Conservation (phyloP, 2,888 invertebrate species). For the Meteorus colon region DNA sequence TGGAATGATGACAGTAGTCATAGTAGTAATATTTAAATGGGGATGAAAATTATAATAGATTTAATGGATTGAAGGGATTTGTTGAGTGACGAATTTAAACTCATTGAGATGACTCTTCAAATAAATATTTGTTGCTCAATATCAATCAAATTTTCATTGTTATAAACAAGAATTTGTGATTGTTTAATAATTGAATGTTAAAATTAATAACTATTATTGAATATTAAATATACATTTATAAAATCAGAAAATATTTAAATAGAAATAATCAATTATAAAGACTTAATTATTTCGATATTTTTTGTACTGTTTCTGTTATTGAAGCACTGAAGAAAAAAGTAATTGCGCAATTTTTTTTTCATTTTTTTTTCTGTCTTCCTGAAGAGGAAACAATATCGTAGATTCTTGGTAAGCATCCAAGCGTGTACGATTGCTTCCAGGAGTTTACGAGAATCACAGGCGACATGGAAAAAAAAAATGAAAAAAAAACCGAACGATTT, state of each 20-base stretch:
- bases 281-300: background rate
- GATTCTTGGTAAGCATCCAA: conserved; percentile 33
- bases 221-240: no score
- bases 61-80: no score
- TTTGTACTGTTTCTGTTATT: background rate
- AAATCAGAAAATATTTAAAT: background rate
- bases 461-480: background rate
- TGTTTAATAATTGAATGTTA: no score
- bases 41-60: no score
- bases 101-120: no score
- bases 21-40: no score
- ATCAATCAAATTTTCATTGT: no score
- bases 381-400: conserved; percentile 31
- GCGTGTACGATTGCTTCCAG: conserved; percentile 25
- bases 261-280: background rate
- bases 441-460: conserved; percentile 7
- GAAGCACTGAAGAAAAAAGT: background rate
- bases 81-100: no score
- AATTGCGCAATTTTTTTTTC: background rate
- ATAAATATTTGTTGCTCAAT: no score
- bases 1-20: no score
- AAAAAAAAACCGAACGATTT: background rate
- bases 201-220: no score
- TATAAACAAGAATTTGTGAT: no score
- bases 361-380: background rate